A percentile compares a stretch with the other conserved stretches of the same genome.
These are phyloP conservation scores for Copidosoma floridanum DNA, from an alignment of 1,140 invertebrate species.

Conservation along the genomic window DNA sequence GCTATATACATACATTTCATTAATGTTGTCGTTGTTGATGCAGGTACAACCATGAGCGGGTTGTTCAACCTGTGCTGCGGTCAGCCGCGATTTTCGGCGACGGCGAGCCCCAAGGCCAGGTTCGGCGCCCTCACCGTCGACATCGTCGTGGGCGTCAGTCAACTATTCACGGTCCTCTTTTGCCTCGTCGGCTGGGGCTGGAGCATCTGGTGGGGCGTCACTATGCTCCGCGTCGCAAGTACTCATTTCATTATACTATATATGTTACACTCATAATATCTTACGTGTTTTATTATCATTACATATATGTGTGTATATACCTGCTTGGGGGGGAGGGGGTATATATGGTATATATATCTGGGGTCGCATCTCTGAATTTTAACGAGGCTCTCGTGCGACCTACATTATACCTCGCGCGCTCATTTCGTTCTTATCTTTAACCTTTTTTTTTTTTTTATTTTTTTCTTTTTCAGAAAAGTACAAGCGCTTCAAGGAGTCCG, in stretches of 20 bases:
- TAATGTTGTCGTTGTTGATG: slow-evolving; percentile 14
- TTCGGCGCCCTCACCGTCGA: slow-evolving; percentile 80
- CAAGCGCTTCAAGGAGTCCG: slow-evolving; percentile 50
- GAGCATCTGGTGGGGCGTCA: slow-evolving; percentile 95
- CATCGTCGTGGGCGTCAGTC: slow-evolving; percentile 78
- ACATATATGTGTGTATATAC: no score
- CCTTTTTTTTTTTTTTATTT: no score
- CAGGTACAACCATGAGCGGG: slow-evolving; percentile 86
- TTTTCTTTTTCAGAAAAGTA: slow-evolving; percentile 45
- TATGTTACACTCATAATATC: no score
- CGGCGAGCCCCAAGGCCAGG: slow-evolving; percentile 68
- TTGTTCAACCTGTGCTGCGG: slow-evolving; percentile 85
- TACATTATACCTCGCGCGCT: no score
- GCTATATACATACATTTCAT: neutral
- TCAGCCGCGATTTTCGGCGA: slow-evolving; percentile 78
- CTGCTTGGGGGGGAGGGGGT: no score
- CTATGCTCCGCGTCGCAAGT: slow-evolving; percentile 78
- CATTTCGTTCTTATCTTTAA: no score
- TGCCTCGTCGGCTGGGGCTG: slow-evolving; percentile 95
- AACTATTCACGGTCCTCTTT: slow-evolving; percentile 91
- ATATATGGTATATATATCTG: no score
- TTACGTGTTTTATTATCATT: no score
- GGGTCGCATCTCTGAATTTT: no score
- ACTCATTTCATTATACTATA: neutral
- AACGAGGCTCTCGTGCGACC: no score